Evolutionary conservation across 2,888 invertebrate species (phyloP), one percentile per base, ranked within the genome.

Genomic region (Antitype chi): DNA sequence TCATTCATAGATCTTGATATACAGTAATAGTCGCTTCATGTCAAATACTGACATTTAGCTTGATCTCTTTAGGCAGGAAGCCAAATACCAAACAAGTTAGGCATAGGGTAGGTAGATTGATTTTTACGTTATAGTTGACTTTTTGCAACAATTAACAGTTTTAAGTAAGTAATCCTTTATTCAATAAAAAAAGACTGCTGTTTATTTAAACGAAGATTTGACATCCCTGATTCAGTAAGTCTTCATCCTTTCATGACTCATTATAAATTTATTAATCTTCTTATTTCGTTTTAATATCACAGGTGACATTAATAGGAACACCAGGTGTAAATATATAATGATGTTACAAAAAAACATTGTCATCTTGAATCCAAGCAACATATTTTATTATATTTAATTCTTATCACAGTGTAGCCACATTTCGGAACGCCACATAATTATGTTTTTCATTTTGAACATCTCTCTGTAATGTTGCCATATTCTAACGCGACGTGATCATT

Each of bases 401-500:
- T 70, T 47, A 63, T 28, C 20, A 49, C 23, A 17, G 52, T 62
- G 17, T 74, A 59, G 20, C 53, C 53, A 67, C 13, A 11, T 76
- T 84, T 53, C 8, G 20, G 25, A 70, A 43, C 7, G 6, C 25
- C 23, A 47, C 43, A 38, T 72, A 72, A 78, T 81, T 23, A 70
- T 67, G n/a, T 72, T 85, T 76, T 74, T 63, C 55, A 60, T 78
- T 78, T 70, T 59, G 15, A 72, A 52, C 53, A 63, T 74, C 25
- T 66, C n/a, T 68, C n/a, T 49, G 53, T 74, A 77, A 85, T 76
- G 66, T 73, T 71, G 17, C 73, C 73, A 72, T 76, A 76, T 82
- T 82, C 72, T 66, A 72, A 32, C 70, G 53, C 72, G 67, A 84
- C 83, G 85, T 89, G 87, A 89, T 85, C 72, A 86, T 82, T 85